Evolutionary conservation across 2,888 invertebrate species (phyloP).

Genomic region (Polyommatus icarus): DNA sequence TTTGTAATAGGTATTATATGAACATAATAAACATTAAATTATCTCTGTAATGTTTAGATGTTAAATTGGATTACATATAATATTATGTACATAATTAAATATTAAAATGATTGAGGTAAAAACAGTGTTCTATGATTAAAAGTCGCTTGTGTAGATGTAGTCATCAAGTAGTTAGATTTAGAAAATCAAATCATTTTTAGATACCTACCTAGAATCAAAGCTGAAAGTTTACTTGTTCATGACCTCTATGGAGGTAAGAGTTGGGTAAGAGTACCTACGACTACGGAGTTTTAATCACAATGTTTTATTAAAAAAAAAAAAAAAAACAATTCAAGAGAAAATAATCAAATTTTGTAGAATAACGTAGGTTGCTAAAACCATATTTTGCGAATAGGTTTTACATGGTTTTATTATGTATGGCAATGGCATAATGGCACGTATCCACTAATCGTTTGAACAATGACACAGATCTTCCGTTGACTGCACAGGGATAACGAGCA

Average conservation of each 20-base stretch:
- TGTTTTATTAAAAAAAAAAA: too few species aligned
- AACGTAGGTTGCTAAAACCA: background rate
- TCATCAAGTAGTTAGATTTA: too few species aligned
- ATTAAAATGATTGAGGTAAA: background rate
- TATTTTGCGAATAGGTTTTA: background rate
- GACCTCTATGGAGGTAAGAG: too few species aligned
- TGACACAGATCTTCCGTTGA: conserved; percentile 50
- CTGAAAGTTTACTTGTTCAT: too few species aligned
- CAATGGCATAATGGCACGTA: background rate
- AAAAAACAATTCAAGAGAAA: background rate
- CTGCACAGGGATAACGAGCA: conserved; percentile 63
- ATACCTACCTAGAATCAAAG: too few species aligned
- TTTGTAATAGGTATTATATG: too few species aligned
- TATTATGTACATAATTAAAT: conserved; percentile 15
- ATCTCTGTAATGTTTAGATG: background rate
- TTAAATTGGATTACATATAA: background rate
- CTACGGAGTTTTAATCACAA: too few species aligned
- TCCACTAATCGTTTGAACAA: conserved; percentile 28
- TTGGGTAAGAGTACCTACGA: too few species aligned
- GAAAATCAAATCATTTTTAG: too few species aligned
- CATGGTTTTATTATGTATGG: too few species aligned
- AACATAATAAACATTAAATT: background rate
- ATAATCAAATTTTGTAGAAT: background rate
- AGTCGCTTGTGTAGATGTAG: background rate
- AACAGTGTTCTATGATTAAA: background rate